Conservation (phyloP, 2,113 vertebrate genomes). For the Clarias batrachus region DNA sequence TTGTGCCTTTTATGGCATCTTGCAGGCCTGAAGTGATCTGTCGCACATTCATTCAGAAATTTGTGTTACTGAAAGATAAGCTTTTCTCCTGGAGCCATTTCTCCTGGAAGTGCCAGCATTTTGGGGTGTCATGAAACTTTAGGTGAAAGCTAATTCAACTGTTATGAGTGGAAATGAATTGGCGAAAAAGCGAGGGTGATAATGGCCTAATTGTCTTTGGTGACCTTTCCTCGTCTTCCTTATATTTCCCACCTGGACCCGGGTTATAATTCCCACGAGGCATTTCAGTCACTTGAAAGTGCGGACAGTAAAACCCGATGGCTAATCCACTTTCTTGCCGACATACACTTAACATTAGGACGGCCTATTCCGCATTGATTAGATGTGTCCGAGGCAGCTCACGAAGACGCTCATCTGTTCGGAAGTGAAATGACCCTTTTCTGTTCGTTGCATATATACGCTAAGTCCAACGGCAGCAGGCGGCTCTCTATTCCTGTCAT, state of each 20-base stretch:
- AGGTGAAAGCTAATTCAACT: slow-evolving; percentile 41
- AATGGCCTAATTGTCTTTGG: slow-evolving; percentile 65
- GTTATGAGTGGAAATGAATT: slow-evolving; percentile 51
- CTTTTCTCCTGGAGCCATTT: slow-evolving; percentile 14
- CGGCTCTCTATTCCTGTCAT: slow-evolving; percentile 34
- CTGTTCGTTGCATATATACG: slow-evolving; percentile 15
- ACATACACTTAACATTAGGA: slow-evolving; percentile 51
- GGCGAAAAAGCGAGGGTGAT: slow-evolving; percentile 50
- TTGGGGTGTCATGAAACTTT: slow-evolving; percentile 34
- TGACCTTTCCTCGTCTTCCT: slow-evolving; percentile 65
- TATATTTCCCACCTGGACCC: slow-evolving; percentile 51
- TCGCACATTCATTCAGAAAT: slow-evolving; percentile 46
- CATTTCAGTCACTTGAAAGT: slow-evolving; percentile 48
- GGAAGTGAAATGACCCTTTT: slow-evolving; percentile 47
- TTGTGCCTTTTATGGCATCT: slow-evolving; percentile 21
- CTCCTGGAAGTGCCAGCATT: slow-evolving; percentile 23
- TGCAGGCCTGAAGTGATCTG: background rate
- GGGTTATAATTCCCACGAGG: slow-evolving; percentile 33
- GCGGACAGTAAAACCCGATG: slow-evolving; percentile 21
- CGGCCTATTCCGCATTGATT: slow-evolving; percentile 51
- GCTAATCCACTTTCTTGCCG: background rate
- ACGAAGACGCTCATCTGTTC: slow-evolving; percentile 41
- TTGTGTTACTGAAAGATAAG: slow-evolving; percentile 55
- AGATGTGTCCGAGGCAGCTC: slow-evolving; percentile 38
- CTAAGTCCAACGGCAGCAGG: slow-evolving; percentile 33